phyloP scores from a whole-genome alignment of 1,140 invertebrate species.

The Drosophila sulfurigaster region DNA sequence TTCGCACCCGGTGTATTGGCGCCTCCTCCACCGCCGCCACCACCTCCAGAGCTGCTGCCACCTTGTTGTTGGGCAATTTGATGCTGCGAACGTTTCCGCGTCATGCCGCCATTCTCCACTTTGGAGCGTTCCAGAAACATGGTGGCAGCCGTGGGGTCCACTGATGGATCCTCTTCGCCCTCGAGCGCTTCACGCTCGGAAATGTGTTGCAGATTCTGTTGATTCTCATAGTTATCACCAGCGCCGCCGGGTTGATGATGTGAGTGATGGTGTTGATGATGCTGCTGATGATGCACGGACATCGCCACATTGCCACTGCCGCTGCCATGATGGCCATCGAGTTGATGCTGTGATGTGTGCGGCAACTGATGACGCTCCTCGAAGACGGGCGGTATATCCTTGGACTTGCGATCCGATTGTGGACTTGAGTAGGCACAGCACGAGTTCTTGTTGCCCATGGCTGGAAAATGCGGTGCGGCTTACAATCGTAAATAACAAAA shows the following conservation, averaged over 20 bases:
- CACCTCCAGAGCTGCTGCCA: slow-evolving; percentile 11
- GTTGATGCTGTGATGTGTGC: slow-evolving; percentile 78
- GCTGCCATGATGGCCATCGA: slow-evolving; percentile 66
- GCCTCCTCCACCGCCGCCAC: slow-evolving; percentile 53
- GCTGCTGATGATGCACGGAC: slow-evolving; percentile 76
- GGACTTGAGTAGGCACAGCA: slow-evolving; percentile 91
- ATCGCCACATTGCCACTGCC: slow-evolving; percentile 53
- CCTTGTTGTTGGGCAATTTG: slow-evolving; percentile 87
- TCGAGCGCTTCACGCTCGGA: slow-evolving; percentile 98
- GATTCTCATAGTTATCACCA: slow-evolving; percentile 83
- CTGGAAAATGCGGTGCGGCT: slow-evolving; percentile 10
- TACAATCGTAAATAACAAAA: slow-evolving; percentile 31
- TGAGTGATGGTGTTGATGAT: slow-evolving; percentile 32
- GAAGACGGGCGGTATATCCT: slow-evolving; percentile 86
- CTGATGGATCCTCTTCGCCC: slow-evolving; percentile 97
- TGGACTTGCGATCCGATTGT: slow-evolving; percentile 85
- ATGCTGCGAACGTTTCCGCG: slow-evolving; percentile 95
- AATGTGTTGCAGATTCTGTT: slow-evolving; percentile 98
- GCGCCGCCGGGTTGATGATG: slow-evolving; percentile 50
- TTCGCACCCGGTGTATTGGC: slow-evolving; percentile 81
- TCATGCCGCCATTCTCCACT: slow-evolving; percentile 95
- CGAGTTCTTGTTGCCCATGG: slow-evolving; percentile 92
- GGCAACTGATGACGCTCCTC: slow-evolving; percentile 89
- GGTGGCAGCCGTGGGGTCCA: slow-evolving; percentile 97
- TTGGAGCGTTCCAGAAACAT: slow-evolving; percentile 98